Conservation (phyloP, 2,113 vertebrate genomes). For the Mola mola region DNA sequence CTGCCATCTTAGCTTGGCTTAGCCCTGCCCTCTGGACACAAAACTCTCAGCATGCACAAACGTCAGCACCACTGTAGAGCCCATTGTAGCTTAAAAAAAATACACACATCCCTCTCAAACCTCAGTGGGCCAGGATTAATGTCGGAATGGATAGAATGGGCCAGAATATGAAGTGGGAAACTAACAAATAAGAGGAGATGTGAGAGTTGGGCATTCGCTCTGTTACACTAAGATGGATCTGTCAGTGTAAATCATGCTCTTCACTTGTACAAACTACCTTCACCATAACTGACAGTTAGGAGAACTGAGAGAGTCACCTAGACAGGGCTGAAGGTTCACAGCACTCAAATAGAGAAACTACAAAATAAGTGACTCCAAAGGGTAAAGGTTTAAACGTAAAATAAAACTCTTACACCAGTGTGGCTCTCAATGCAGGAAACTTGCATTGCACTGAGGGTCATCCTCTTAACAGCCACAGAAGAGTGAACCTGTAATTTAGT, state of each 20-base stretch:
- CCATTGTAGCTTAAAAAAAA: constrained; percentile 52
- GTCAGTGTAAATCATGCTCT: constrained; percentile 29
- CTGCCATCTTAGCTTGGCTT: constrained; percentile 67
- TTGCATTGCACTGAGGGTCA: constrained; percentile 5
- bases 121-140: constrained; percentile 33
- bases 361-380: constrained; percentile 35
- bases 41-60: constrained; percentile 55
- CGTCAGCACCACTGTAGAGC: constrained; percentile 51
- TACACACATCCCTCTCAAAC: constrained; percentile 40
- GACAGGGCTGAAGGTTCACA: constrained; percentile 1
- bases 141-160: constrained; percentile 34
- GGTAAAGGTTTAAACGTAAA: constrained; percentile 15
- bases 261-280: constrained; percentile 29
- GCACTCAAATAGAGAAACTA: constrained; percentile 23
- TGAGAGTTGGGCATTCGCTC: constrained; percentile 24
- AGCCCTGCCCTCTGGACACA: constrained; percentile 63
- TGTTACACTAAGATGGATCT: constrained; percentile 46
- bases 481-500: constrained; percentile 28
- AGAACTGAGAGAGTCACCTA: constrained; percentile 3
- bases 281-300: constrained; percentile 3
- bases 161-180: constrained; percentile 35
- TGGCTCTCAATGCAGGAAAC: constrained; percentile 13
- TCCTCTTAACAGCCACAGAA: background rate
- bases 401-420: constrained; percentile 17
- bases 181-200: constrained; percentile 38